Conservation (phyloP, 2,797 vertebrate species). For the Syngnathus rostellatus region DNA sequence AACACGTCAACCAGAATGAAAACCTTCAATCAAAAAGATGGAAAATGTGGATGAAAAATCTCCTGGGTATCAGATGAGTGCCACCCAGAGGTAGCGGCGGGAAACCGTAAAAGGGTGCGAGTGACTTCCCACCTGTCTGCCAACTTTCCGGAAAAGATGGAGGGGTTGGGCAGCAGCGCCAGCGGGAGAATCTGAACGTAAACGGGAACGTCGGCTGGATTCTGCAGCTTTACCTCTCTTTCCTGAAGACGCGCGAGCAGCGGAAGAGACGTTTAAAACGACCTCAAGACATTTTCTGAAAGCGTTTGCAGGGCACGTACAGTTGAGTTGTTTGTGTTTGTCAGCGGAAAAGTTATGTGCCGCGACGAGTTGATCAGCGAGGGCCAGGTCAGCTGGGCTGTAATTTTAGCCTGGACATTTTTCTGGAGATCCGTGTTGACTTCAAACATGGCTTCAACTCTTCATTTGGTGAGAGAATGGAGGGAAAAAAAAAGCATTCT, state of each 20-base stretch:
- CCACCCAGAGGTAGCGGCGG: no score
- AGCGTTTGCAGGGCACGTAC: slow-evolving; percentile 70
- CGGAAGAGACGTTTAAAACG: background rate
- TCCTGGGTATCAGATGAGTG: no score
- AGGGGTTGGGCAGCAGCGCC: slow-evolving; percentile 85
- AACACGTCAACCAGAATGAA: background rate
- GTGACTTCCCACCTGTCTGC: slow-evolving; percentile 73
- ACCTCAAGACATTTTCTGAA: background rate
- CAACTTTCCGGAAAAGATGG: slow-evolving; percentile 79
- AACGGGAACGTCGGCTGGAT: slow-evolving; percentile 86
- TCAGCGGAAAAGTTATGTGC: slow-evolving; percentile 84
- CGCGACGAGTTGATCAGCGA: slow-evolving; percentile 80
- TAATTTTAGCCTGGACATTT: slow-evolving; percentile 81
- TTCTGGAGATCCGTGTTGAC: slow-evolving; percentile 97
- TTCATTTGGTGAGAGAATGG: slow-evolving; percentile 35
- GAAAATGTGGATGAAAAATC: background rate
- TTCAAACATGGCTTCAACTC: slow-evolving; percentile 84
- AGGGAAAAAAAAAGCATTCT: background rate
- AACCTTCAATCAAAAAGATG: background rate
- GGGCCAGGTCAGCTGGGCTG: slow-evolving; percentile 88
- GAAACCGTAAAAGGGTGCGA: no score
- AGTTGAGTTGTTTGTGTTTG: slow-evolving; percentile 90
- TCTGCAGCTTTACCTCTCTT: slow-evolving; percentile 87
- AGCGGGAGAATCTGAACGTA: slow-evolving; percentile 87
- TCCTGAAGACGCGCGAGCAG: slow-evolving; percentile 65